Evolutionary conservation across 1,140 invertebrate genomes (phyloP).

Genomic region (Penaeus chinensis): DNA sequence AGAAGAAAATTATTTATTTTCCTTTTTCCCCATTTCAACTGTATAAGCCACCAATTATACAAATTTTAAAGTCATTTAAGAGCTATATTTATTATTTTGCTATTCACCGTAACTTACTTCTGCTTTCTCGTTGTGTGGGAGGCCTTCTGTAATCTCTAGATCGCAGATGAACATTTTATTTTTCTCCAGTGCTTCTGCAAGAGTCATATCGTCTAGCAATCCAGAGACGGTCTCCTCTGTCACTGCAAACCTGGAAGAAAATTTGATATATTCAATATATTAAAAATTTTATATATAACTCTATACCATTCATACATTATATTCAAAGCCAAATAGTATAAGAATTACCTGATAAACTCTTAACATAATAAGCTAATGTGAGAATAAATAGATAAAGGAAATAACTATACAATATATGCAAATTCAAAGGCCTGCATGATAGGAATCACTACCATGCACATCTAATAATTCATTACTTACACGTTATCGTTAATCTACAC

Average conservation of each 20-base stretch:
- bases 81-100: no score
- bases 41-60: neutral
- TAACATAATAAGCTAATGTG: neutral
- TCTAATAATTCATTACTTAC: neutral
- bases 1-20: constrained; percentile 24
- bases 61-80: neutral
- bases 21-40: neutral
- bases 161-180: constrained; percentile 71
- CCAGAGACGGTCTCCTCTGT: constrained; percentile 69
- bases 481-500: neutral
- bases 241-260: constrained; percentile 67
- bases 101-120: constrained; percentile 61
- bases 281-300: neutral
- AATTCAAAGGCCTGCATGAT: neutral
- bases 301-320: no score
- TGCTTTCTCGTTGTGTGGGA: constrained; percentile 65
- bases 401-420: neutral
- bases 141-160: constrained; percentile 68
- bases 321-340: no score
- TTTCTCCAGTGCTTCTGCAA: constrained; percentile 68
- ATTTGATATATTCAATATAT: neutral
- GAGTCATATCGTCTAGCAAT: constrained; percentile 68
- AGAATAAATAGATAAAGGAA: neutral
- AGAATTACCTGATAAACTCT: no score
- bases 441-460: neutral